A percentile compares a stretch with the other conserved stretches of the same genome.
Evolutionary conservation across 2,797 vertebrate species (phyloP).

Genomic region (Atherinosoma microstoma): DNA sequence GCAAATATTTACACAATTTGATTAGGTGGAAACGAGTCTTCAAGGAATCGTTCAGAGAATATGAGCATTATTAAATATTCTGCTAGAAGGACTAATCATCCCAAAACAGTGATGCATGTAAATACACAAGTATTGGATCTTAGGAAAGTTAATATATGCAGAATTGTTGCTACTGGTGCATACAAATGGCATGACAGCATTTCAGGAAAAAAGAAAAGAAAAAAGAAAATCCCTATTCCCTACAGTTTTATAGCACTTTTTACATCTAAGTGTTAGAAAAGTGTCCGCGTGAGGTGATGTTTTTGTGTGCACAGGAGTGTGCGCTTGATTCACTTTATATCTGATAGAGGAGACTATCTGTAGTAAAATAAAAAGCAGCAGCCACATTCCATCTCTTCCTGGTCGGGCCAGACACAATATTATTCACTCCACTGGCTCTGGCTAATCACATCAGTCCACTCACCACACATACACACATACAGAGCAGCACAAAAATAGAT

Average conservation of each 20-base stretch:
- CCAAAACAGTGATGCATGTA: constrained; percentile 1
- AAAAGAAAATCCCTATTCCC: background rate
- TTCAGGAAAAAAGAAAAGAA: background rate
- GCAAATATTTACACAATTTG: constrained; percentile 15
- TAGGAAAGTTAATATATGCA: constrained; percentile 2
- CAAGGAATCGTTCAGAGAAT: constrained; percentile 10
- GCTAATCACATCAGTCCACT: constrained; percentile 74
- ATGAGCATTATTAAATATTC: constrained; percentile 2
- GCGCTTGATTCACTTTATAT: constrained; percentile 36
- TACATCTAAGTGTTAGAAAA: background rate
- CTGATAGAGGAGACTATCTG: constrained; percentile 54
- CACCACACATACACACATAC: constrained; percentile 37
- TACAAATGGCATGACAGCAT: background rate
- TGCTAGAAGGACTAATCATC: constrained; percentile 1
- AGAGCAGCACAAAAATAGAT: constrained; percentile 57
- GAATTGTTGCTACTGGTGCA: background rate
- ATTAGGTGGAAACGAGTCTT: constrained; percentile 15
- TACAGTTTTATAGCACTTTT: background rate
- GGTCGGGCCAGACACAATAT: constrained; percentile 72
- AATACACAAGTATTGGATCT: background rate
- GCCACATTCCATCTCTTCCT: constrained; percentile 65
- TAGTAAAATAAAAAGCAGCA: constrained; percentile 64
- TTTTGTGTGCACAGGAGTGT: constrained; percentile 14
- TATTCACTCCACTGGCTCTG: constrained; percentile 77
- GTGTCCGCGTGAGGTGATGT: constrained; percentile 11